Evolutionary conservation across 2,797 vertebrate species (phyloP).

Genomic region (Xiphorhynchus erythropygius): DNA sequence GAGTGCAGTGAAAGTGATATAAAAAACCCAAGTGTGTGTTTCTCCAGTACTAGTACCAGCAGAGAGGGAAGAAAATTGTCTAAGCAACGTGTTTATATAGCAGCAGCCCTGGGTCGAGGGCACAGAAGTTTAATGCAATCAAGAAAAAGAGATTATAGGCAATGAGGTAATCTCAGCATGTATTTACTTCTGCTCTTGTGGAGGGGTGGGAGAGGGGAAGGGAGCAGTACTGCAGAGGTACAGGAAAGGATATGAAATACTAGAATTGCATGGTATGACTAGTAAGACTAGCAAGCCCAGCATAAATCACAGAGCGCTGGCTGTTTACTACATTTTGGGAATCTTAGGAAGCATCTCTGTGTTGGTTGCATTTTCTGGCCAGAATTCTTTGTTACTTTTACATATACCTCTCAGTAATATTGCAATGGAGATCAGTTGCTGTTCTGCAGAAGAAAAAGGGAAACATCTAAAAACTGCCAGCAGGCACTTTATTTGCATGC

Average conservation of each 20-base stretch:
- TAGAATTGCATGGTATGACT: neutral
- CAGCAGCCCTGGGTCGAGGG: neutral
- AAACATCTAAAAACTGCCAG: neutral
- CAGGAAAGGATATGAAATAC: neutral
- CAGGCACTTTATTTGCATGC: neutral
- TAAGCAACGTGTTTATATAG: neutral
- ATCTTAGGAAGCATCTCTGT: neutral
- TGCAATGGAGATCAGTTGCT: neutral
- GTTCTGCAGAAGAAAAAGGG: neutral
- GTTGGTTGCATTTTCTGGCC: neutral
- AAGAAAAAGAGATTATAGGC: neutral
- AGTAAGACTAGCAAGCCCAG: neutral
- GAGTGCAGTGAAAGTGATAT: neutral
- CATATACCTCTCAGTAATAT: neutral
- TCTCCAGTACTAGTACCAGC: neutral
- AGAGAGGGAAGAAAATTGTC: neutral
- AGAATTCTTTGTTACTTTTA: neutral
- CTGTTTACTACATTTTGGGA: neutral
- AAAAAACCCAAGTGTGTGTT: neutral
- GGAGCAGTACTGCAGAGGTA: neutral
- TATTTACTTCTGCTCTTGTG: neutral
- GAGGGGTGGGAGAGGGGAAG: rapidly evolving
- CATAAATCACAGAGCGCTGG: neutral
- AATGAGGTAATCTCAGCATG: neutral
- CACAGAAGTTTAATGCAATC: neutral